Percentiles rank a stretch among this genome's conserved stretches.
phyloP scores from a whole-genome alignment of 2,113 vertebrate genomes.

The Panurus biarmicus region DNA sequence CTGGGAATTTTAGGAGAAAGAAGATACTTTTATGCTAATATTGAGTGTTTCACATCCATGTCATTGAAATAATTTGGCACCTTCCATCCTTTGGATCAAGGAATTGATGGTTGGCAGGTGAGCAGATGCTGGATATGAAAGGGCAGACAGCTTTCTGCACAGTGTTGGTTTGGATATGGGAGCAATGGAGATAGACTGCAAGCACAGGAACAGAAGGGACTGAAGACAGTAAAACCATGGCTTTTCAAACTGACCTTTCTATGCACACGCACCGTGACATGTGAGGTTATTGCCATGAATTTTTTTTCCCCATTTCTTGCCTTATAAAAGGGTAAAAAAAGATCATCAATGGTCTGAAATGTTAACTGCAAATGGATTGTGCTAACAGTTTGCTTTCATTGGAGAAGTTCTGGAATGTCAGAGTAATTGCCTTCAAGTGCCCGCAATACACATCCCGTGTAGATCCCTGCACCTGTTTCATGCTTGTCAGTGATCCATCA shows the following conservation, averaged over 20 bases:
- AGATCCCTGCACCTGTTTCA: constrained; percentile 77
- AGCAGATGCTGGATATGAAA: neutral
- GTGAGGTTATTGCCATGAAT: neutral
- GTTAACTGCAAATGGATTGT: neutral
- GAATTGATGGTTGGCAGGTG: neutral
- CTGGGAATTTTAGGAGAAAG: neutral
- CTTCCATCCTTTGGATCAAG: neutral
- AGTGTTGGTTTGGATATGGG: neutral
- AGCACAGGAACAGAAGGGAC: neutral
- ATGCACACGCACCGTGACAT: neutral
- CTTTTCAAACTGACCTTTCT: neutral
- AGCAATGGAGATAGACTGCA: neutral
- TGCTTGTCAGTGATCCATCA: constrained; percentile 73
- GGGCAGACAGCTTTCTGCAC: neutral
- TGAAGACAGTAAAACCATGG: neutral
- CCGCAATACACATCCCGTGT: neutral
- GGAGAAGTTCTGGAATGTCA: constrained; percentile 24
- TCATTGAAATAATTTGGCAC: neutral
- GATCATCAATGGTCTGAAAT: neutral
- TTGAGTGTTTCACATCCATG: neutral
- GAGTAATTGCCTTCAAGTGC: constrained; percentile 22
- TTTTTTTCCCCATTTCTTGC: neutral
- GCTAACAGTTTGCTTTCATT: constrained; percentile 32
- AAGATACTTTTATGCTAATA: neutral
- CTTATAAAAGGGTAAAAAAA: neutral